phyloP scores from a whole-genome alignment of 2,888 invertebrate genomes.

The Dynastes hyllus region DNA sequence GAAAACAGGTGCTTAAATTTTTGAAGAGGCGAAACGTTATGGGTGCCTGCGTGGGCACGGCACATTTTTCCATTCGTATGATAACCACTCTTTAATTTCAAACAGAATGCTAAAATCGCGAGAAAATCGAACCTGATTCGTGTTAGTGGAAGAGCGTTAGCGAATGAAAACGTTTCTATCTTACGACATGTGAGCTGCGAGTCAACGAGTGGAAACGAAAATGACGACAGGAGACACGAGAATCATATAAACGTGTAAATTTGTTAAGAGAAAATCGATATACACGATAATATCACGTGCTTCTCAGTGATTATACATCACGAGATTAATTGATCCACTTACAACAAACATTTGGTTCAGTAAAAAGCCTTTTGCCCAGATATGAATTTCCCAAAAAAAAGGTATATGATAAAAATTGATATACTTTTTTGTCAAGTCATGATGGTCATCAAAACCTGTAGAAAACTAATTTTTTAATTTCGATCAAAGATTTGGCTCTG shows the following conservation, averaged over 20 bases:
- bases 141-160: neutral
- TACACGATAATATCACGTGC: constrained; percentile 3
- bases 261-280: constrained; percentile 18
- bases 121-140: neutral
- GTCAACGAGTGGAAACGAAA: neutral
- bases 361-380: no score
- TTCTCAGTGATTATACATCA: neutral
- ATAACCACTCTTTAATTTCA: constrained; percentile 3
- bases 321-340: no score
- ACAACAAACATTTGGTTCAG: no score
- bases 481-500: no score
- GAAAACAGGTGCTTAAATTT: constrained; percentile 44
- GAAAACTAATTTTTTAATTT: no score
- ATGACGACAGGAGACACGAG: constrained; percentile 1
- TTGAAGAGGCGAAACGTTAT: constrained; percentile 40
- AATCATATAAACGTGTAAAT: constrained; percentile 5
- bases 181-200: neutral
- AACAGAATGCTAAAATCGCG: neutral
- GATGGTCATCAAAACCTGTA: no score
- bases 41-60: constrained; percentile 1
- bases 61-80: neutral
- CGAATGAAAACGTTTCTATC: constrained; percentile 6
- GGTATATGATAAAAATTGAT: no score
- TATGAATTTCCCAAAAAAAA: no score
- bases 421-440: no score